phyloP scores from a whole-genome alignment of 1,140 invertebrate genomes.

The Drosophila micromelanica region DNA sequence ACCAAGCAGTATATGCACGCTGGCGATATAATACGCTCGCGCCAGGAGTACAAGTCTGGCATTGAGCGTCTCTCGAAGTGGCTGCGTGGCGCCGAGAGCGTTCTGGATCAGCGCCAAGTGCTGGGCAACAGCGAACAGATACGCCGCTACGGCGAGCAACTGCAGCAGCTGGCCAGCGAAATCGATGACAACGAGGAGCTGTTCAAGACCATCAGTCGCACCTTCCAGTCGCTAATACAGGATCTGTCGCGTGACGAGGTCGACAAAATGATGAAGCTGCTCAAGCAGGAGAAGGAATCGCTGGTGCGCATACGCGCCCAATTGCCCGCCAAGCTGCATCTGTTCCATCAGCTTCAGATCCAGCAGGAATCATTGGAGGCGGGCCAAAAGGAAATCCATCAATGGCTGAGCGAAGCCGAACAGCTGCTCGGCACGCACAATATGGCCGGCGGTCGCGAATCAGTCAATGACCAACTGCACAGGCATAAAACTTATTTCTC shows the following conservation, averaged over 20 bases:
- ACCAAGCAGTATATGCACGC: slow-evolving; percentile 94
- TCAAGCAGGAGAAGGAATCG: slow-evolving; percentile 95
- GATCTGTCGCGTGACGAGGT: slow-evolving; percentile 96
- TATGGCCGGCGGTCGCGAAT: slow-evolving; percentile 89
- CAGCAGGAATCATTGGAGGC: slow-evolving; percentile 95
- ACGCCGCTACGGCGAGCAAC: slow-evolving; percentile 90
- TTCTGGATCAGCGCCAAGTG: slow-evolving; percentile 87
- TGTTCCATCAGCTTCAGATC: slow-evolving; percentile 92
- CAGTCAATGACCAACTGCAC: slow-evolving; percentile 90
- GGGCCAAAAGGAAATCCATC: slow-evolving; percentile 92
- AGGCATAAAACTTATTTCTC: slow-evolving; percentile 95
- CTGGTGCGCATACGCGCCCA: slow-evolving; percentile 92
- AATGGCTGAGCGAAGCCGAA: slow-evolving; percentile 94
- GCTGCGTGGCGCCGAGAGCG: slow-evolving; percentile 90
- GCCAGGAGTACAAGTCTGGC: slow-evolving; percentile 92
- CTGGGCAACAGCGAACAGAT: slow-evolving; percentile 91
- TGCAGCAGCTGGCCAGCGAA: slow-evolving; percentile 92
- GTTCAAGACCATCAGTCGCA: slow-evolving; percentile 95
- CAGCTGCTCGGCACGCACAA: slow-evolving; percentile 87
- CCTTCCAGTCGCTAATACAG: slow-evolving; percentile 95
- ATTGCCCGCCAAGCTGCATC: slow-evolving; percentile 91
- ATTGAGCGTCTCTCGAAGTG: slow-evolving; percentile 91
- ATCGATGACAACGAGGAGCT: slow-evolving; percentile 94
- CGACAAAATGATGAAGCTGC: slow-evolving; percentile 93
- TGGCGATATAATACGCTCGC: slow-evolving; percentile 92